These are phyloP conservation scores for Ichneumon xanthorius DNA, from an alignment of 2,888 invertebrate species.

Conservation along the genomic window DNA sequence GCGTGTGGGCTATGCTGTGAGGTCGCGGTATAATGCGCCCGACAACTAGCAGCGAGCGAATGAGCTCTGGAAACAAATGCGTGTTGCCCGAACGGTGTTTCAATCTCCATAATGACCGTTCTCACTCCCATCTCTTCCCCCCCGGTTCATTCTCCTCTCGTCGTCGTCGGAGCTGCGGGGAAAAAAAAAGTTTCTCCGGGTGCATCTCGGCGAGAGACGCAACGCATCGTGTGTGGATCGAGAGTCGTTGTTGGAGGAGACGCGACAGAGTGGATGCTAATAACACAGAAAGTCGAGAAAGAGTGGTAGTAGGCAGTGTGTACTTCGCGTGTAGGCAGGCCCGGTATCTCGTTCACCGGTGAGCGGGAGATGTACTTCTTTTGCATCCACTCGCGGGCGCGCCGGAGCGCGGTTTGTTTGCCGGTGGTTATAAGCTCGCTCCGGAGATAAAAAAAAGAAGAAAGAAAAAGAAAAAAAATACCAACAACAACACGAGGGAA, in stretches of 20 bases:
- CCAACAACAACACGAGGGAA: conserved; percentile 15
- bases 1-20: not conserved
- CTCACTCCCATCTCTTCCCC: conserved; percentile 60
- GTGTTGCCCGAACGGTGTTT: conserved; percentile 69
- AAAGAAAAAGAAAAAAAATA: conserved; percentile 18
- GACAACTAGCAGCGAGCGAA: conserved; percentile 47
- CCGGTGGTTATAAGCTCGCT: conserved; percentile 17
- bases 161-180: conserved; percentile 52
- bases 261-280: conserved; percentile 79
- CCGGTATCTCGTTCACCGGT: conserved; percentile 43
- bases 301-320: conserved; percentile 69
- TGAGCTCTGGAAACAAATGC: conserved; percentile 44
- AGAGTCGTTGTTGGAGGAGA: conserved; percentile 38
- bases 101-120: conserved; percentile 83
- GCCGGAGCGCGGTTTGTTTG: conserved; percentile 72
- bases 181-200: conserved; percentile 15
- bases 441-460: not conserved
- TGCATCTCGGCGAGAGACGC: conserved; percentile 29
- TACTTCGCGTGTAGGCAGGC: conserved; percentile 62
- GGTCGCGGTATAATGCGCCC: conserved; percentile 27
- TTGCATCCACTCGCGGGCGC: conserved; percentile 72
- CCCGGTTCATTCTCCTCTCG: conserved; percentile 38
- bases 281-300: conserved; percentile 78
- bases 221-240: conserved; percentile 30
- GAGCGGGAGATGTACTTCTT: conserved; percentile 74